Base-by-base conservation (phyloP, 2,888 invertebrate species). In the Leptinotarsa rubiginosa region DNA sequence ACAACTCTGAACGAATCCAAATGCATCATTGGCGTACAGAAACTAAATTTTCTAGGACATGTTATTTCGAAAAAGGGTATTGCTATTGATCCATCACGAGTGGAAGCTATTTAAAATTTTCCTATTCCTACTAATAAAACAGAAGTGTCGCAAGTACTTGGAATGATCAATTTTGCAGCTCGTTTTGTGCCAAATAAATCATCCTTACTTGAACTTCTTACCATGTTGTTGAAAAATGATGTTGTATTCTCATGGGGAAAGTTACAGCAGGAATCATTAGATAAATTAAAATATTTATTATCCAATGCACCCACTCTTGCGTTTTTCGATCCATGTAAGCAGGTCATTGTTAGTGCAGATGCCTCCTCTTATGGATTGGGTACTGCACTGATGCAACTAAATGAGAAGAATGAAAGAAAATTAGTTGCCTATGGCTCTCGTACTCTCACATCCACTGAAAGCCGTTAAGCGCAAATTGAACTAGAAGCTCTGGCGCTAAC, bases 361-460 rank as follows among this genome's bases (percentile, higher is more conserved):
- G 65, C 79, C 4, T 73, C 73, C 22, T 75, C 71, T 31, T 74
- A 69, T 78, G 77, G 81, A 5, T 67, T 81, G 12, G 82, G 83
- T 13, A 78, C 77, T 4, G 66, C 76, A n/a, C 71, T 82, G 25
- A 74, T 81, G 64, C 77, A 83, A 74, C 64, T 81, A 70, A 75
- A 81, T 49, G n/a, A 15, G 56, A 74, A 76, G 5, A 73, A 76
- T 13, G 64, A 16, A 47, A 47, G 66, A 47, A 74, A 81, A 74
- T 79, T 84, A 68, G 83, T 87, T 10, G 83, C 83, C 2, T 87
- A 85, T 76, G 84, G 83, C 1, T 77, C 75, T 59, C 41, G 75
- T 50, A 75, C 69, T 12, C 66, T 77, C 15, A 66, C 69, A 18
- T 25, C n/a, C 47, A 18, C 52, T 50, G 75, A 75, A 47, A n/a